Base-by-base conservation (phyloP, 2,113 vertebrate species). In the Nicator chloris region DNA sequence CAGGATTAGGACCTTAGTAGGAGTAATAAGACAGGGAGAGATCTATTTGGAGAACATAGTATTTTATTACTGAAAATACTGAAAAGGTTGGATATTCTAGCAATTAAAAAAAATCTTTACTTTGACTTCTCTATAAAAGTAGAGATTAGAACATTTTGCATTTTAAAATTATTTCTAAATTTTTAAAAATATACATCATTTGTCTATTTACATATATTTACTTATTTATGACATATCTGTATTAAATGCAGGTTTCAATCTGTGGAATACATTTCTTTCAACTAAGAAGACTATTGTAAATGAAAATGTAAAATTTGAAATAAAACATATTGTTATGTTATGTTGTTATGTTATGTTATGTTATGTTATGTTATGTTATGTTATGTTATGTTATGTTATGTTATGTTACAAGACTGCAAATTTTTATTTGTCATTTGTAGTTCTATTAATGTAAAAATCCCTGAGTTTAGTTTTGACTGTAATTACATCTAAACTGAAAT, bases 11-110 rank as follows among this genome's bases (percentile, higher is more conserved):
- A 2, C 6, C 18, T 85, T 87, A 66, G 35, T 4, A 82, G 15
- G 23, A 70, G 4, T 27, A 80, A 56, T 2, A 59, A 56, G 9
- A 40, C 16, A 85, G 13, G 65, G 23, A 42, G 20, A 35, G 3
- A 42, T 8, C 24, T 11, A 37, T 30, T 49, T 54, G 42, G 20
- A 51, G 27, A 63, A 59, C 0, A 1, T 14, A 40, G 1, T 12
- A 45, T 39, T 89, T 77, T 91, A 11, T 69, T 77, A 33, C 13
- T 47, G 18, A 84, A 60, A 59, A 77, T 77, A 33, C 13, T 47
- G 18, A 84, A 60, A 59, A 77, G 10, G 3, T 15, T 68, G 3
- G 3, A 44, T 51, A 5, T 27, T 51, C 13, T 33, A 79, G 33
- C 73, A 94, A 77, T 64, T 6, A 31, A 75, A 35, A 30, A 3